Evolutionary conservation across 1,140 invertebrate genomes (phyloP).

Genomic region (Acromyrmex charruanus): DNA sequence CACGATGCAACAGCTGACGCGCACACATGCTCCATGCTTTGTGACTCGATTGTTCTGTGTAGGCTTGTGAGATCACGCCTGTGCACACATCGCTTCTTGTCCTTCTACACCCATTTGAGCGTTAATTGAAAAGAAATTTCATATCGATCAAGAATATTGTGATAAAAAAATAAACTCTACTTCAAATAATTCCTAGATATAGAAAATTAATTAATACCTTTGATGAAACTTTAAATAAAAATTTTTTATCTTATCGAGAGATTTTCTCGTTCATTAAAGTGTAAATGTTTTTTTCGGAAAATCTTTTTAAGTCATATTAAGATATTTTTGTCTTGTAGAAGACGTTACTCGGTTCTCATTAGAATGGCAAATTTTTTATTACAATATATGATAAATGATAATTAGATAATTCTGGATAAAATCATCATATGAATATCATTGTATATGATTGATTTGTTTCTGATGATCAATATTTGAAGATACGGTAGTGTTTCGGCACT

Average conservation of each 20-base stretch:
- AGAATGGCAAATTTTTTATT: neutral
- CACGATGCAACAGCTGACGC: slow-evolving; percentile 78
- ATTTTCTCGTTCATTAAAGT: neutral
- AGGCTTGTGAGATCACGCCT: slow-evolving; percentile 2
- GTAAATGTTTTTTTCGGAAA: neutral
- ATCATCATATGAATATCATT: neutral
- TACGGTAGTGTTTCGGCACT: too few relatives aligned
- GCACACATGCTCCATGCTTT: slow-evolving; percentile 46
- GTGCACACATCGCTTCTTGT: slow-evolving; percentile 9
- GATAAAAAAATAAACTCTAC: neutral
- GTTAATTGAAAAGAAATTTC: slow-evolving; percentile 38
- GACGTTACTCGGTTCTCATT: neutral
- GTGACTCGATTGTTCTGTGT: slow-evolving; percentile 36
- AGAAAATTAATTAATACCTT: neutral
- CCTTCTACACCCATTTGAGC: neutral
- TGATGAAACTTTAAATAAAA: neutral
- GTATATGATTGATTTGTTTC: neutral
- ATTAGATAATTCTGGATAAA: neutral
- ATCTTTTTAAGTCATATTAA: neutral
- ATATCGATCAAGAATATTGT: slow-evolving; percentile 19
- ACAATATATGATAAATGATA: neutral
- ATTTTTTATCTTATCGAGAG: neutral
- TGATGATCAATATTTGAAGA: neutral
- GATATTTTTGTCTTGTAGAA: neutral
- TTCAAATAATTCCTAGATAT: neutral